Conservation (phyloP, 2,797 vertebrate genomes). For the Champsocephalus esox region DNA sequence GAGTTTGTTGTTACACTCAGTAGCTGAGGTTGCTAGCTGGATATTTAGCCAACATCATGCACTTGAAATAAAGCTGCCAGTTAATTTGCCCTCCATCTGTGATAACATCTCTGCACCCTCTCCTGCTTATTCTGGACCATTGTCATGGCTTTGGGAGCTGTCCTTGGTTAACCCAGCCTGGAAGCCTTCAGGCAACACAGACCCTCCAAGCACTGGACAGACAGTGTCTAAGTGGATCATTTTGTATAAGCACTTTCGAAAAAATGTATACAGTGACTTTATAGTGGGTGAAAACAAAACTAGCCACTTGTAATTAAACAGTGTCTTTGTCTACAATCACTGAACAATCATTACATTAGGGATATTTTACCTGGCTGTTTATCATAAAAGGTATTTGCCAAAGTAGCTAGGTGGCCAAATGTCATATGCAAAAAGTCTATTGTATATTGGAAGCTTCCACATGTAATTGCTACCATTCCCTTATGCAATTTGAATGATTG, state of each 20-base stretch:
- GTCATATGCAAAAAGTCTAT: neutral
- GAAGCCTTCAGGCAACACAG: neutral
- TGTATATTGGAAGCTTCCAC: neutral
- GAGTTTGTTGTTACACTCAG: neutral
- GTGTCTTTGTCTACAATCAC: neutral
- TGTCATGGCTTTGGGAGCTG: slow-evolving; percentile 46
- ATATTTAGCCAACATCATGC: neutral
- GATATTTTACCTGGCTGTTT: slow-evolving; percentile 3
- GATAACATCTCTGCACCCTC: slow-evolving; percentile 71
- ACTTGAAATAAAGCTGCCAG: slow-evolving; percentile 5
- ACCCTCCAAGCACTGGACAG: slow-evolving; percentile 1
- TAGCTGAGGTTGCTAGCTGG: slow-evolving; percentile 1
- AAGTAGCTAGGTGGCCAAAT: neutral
- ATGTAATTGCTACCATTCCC: slow-evolving; percentile 8
- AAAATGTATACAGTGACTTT: neutral
- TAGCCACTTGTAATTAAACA: neutral
- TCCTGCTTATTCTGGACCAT: slow-evolving; percentile 72
- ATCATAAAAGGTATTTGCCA: neutral
- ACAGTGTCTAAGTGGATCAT: neutral
- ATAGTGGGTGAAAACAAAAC: neutral
- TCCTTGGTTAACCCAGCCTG: slow-evolving; percentile 31
- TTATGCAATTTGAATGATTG: neutral
- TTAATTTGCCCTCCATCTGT: slow-evolving; percentile 35
- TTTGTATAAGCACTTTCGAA: neutral
- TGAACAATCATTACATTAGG: slow-evolving; percentile 7